Base-by-base conservation (phyloP, 2,113 vertebrate genomes). In the Telmatochromis brachygnathus region DNA sequence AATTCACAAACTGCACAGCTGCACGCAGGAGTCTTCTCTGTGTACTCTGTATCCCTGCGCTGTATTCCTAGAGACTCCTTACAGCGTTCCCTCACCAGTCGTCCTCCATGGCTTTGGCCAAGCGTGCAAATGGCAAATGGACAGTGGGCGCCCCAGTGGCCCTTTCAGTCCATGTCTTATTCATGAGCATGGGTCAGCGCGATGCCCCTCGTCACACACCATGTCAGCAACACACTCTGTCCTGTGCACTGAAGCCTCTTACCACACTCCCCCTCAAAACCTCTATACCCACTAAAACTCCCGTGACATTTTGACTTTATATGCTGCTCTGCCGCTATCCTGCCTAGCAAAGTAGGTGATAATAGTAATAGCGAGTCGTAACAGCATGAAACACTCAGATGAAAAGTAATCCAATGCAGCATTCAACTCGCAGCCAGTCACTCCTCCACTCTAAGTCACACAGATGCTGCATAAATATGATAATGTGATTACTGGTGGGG, bases 51-150 rank as follows among this genome's bases (percentile, higher is more conserved):
- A 83, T 90, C 85, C 88, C 70, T 5, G 21, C 37, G 28, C 83
- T 39, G 81, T 83, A 75, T 90, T 92, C 92, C 90, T 89, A 92
- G 85, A 19, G 33, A 80, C 89, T 93, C 90, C 82, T 81, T 86
- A 35, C 84, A 73, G 79, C 85, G 68, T 55, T 90, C 90, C 93
- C 92, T 92, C 85, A 85, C 83, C 93, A 88, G 86, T 93, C 88
- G 30, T 93, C 93, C 91, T 93, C 90, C 93, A 82, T 89, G 84
- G 88, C 92, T 94, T 91, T 94, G 94, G 87, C 92, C 94, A 96
- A 94, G 94, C 94, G 94, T 96, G 94, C 92, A 96, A 96, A 95
- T 94, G 92, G 94, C 94, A 95, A 96, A 95, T 93, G 94, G 95
- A 93, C 95, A 94, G 89, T 85, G 82, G 91, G 83, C 45, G 42